Conservation (phyloP, 1,140 invertebrate species). For the Mizuhopecten yessoensis region DNA sequence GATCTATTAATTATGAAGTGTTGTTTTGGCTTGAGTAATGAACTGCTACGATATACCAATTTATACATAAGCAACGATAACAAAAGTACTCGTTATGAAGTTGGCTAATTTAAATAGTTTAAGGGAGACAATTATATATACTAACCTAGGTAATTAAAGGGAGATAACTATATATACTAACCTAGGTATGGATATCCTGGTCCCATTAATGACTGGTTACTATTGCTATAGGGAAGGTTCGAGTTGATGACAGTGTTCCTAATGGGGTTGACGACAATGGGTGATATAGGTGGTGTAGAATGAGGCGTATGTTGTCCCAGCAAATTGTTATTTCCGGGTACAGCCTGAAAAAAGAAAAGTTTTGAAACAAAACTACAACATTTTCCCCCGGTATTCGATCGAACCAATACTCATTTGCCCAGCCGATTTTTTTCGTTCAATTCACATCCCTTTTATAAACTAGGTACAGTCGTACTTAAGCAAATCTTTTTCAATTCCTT, state of each 20-base stretch:
- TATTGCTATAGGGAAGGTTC: slow-evolving; percentile 52
- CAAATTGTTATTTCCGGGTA: slow-evolving; percentile 21
- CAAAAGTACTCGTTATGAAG: too few relatives aligned
- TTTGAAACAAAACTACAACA: neutral
- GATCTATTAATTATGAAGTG: too few relatives aligned
- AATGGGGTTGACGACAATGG: slow-evolving; percentile 74
- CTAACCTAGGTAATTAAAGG: too few relatives aligned
- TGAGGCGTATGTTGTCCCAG: neutral
- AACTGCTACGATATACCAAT: too few relatives aligned
- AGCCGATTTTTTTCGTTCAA: too few relatives aligned
- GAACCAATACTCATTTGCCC: too few relatives aligned
- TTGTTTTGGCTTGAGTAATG: too few relatives aligned
- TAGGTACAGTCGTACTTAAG: too few relatives aligned
- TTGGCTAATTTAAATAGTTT: neutral
- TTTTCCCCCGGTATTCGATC: too few relatives aligned
- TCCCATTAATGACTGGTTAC: slow-evolving; percentile 59
- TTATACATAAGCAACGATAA: neutral
- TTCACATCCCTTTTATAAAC: too few relatives aligned
- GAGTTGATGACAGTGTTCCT: slow-evolving; percentile 76
- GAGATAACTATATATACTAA: too few relatives aligned
- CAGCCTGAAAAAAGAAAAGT: neutral
- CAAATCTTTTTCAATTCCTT: too few relatives aligned
- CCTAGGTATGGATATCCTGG: slow-evolving; percentile 66
- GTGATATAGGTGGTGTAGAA: slow-evolving; percentile 77
- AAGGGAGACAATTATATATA: neutral